These are phyloP conservation scores for Formica aserva DNA, from an alignment of 2,888 invertebrate species.

Conservation along the genomic window DNA sequence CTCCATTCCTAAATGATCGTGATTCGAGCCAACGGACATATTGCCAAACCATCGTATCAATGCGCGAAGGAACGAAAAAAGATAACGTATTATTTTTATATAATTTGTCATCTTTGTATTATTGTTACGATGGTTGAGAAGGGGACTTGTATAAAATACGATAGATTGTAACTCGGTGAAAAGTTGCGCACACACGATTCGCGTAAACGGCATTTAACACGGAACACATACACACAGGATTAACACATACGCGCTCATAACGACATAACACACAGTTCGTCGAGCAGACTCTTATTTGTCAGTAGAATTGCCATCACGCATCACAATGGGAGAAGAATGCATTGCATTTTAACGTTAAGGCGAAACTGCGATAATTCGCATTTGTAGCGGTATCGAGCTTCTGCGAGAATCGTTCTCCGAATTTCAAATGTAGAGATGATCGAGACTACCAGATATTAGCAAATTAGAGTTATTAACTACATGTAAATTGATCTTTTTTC, in stretches of 20 bases:
- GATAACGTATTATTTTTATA: conserved; percentile 83
- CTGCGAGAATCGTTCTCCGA: conserved; percentile 35
- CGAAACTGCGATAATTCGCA: conserved; percentile 74
- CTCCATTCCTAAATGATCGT: conserved; percentile 58
- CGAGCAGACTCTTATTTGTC: conserved; percentile 15
- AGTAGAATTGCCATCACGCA: conserved; percentile 1
- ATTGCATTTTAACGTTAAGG: conserved; percentile 74
- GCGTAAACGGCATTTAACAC: conserved; percentile 57
- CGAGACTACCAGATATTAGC: conserved; percentile 11
- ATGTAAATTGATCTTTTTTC: conserved; percentile 1
- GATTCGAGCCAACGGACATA: conserved; percentile 49
- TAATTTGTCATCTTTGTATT: conserved; percentile 79
- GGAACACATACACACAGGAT: conserved; percentile 31
- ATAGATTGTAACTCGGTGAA: conserved; percentile 30
- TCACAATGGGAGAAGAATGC: conserved; percentile 45
- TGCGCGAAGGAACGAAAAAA: conserved; percentile 69
- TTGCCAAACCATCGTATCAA: conserved; percentile 76
- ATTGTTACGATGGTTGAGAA: conserved; percentile 77
- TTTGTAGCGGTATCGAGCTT: conserved; percentile 72
- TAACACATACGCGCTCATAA: conserved; percentile 16
- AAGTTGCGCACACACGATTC: conserved; percentile 29
- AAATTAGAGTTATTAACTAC: neutral
- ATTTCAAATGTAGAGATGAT: conserved; percentile 11
- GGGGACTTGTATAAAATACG: conserved; percentile 46
- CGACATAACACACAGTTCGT: neutral